These are phyloP conservation scores for Thecocarcelia acutangulata DNA, from an alignment of 2,888 invertebrate species.

Conservation along the genomic window DNA sequence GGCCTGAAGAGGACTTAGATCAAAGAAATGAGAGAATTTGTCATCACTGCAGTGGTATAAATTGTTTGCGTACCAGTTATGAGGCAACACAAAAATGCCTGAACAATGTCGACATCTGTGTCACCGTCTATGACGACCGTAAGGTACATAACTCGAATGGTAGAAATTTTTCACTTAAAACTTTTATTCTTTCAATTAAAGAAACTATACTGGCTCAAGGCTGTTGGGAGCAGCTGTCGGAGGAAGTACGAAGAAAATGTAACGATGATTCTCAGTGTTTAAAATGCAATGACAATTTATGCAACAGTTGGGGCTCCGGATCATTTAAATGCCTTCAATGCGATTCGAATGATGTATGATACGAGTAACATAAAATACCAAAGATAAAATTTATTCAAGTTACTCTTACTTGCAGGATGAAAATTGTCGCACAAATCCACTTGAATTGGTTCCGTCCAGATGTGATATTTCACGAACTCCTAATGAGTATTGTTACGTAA, in stretches of 20 bases:
- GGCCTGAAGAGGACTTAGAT: background rate
- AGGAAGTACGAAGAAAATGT: conserved; percentile 63
- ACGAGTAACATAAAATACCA: background rate
- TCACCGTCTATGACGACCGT: conserved; percentile 77
- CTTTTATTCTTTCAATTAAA: background rate
- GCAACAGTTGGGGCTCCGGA: conserved; percentile 75
- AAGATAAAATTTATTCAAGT: background rate
- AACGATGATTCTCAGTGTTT: conserved; percentile 69
- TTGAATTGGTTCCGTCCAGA: conserved; percentile 52
- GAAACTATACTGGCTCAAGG: conserved; percentile 70
- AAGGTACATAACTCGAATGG: conserved; percentile 48
- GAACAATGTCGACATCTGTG: conserved; percentile 78
- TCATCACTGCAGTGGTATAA: conserved; percentile 76
- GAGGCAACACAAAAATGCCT: conserved; percentile 71
- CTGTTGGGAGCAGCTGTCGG: conserved; percentile 59
- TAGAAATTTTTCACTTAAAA: background rate
- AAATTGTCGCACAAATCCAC: conserved; percentile 67
- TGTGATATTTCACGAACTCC: conserved; percentile 71
- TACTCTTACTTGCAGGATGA: conserved; percentile 60
- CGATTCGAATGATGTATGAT: conserved; percentile 73
- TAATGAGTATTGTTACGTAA: conserved; percentile 72
- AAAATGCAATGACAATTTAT: conserved; percentile 75
- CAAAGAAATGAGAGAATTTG: conserved; percentile 71
- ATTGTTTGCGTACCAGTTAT: conserved; percentile 74
- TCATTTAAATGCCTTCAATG: conserved; percentile 76